These are phyloP conservation scores for Chirona hameri DNA, from an alignment of 2,888 invertebrate genomes.

Conservation along the genomic window DNA sequence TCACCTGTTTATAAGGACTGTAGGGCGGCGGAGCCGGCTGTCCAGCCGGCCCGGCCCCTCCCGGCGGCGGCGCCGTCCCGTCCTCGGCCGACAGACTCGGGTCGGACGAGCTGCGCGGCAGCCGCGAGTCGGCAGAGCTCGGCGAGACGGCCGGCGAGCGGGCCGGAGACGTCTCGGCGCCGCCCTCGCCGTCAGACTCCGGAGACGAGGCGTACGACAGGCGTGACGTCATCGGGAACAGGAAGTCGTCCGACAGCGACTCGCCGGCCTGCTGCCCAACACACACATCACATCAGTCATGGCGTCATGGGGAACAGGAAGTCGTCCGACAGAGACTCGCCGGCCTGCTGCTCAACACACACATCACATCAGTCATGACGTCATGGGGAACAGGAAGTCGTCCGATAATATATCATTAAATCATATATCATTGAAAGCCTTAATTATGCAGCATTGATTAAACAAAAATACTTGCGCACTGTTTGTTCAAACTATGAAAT, in stretches of 20 bases:
- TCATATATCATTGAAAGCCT: too few species aligned
- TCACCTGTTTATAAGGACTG: constrained; percentile 49
- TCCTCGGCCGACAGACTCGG: constrained; percentile 93
- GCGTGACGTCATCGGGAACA: constrained; percentile 96
- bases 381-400: too few species aligned
- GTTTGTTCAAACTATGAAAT: too few species aligned
- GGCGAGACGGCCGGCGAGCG: constrained; percentile 34
- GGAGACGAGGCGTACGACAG: constrained; percentile 91
- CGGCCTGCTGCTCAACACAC: too few species aligned
- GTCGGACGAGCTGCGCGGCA: constrained; percentile 82
- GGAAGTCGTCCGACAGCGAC: constrained; percentile 95
- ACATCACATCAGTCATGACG: too few species aligned
- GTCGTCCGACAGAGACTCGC: constrained; percentile 6
- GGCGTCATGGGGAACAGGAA: not conserved
- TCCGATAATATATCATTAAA: too few species aligned
- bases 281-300: not conserved
- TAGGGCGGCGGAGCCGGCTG: constrained; percentile 22
- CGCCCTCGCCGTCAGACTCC: constrained; percentile 80
- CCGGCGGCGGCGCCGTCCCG: constrained; percentile 40
- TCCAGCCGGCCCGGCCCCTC: constrained; percentile 26
- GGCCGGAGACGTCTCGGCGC: constrained; percentile 43
- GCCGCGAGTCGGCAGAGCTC: constrained; percentile 42
- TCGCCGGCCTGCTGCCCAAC: constrained; percentile 77
- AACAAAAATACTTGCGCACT: too few species aligned
- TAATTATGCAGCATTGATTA: too few species aligned